Percentiles rank a stretch among this genome's conserved stretches.
phyloP scores from a whole-genome alignment of 2,113 vertebrate species.

The Crotalus horridus region DNA sequence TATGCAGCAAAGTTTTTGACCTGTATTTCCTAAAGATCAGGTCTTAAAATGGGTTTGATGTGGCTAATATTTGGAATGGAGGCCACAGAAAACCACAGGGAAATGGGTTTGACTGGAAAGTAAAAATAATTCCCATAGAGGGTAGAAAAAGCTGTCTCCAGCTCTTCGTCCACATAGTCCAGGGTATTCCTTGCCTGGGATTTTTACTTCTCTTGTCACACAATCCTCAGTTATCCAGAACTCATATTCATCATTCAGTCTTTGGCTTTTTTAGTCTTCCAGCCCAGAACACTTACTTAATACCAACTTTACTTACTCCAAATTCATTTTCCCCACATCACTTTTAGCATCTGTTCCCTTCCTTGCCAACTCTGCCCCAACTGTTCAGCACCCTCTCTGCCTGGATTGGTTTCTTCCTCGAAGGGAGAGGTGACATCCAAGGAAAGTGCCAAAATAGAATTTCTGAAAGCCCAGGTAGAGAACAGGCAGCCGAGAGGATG shows the following conservation, averaged over 20 bases:
- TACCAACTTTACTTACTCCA: background rate
- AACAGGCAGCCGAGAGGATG: too few species aligned
- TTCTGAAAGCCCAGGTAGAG: too few species aligned
- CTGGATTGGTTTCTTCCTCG: too few species aligned
- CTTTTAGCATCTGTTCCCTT: background rate
- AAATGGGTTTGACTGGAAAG: background rate
- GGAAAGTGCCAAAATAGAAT: too few species aligned
- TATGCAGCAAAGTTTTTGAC: background rate
- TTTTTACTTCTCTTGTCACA: background rate
- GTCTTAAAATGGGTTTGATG: background rate
- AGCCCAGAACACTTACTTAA: too few species aligned
- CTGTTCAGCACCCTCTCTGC: too few species aligned
- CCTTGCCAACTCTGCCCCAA: too few species aligned
- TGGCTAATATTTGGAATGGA: background rate
- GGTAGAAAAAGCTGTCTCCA: too few species aligned
- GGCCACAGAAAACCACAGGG: background rate
- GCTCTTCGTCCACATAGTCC: too few species aligned
- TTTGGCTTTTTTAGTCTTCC: too few species aligned
- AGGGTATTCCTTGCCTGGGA: background rate
- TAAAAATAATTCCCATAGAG: background rate
- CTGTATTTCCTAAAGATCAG: background rate
- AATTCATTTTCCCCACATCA: background rate
- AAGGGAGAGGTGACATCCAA: too few species aligned
- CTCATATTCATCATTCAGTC: background rate
- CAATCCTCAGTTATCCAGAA: background rate